These are phyloP conservation scores for Scleropages formosus DNA, from an alignment of 2,797 vertebrate genomes.

Conservation along the genomic window DNA sequence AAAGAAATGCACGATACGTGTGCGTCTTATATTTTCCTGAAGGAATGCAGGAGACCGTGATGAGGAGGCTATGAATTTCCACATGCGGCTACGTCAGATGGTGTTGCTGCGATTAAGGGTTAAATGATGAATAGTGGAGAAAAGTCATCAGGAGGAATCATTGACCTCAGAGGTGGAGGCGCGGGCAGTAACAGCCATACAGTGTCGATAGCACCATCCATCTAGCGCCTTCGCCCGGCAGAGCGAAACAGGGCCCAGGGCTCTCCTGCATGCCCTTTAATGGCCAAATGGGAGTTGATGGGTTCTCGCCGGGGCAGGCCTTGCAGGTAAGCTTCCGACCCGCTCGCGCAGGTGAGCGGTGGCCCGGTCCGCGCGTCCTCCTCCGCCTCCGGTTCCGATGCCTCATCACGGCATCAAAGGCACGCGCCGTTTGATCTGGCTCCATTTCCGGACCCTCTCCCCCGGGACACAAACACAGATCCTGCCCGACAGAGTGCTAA, in stretches of 20 bases:
- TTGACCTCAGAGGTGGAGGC: background rate
- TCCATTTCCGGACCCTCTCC: constrained; percentile 3
- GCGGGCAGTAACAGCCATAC: background rate
- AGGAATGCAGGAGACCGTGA: background rate
- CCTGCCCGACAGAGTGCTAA: background rate
- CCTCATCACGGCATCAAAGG: constrained; percentile 26
- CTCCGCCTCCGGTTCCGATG: constrained; percentile 12
- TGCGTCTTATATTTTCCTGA: constrained; percentile 12
- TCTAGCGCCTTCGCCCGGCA: background rate
- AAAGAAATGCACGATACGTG: constrained; percentile 3
- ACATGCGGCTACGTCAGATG: background rate
- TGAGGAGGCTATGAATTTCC: background rate
- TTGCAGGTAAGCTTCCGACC: background rate
- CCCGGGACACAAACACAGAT: background rate
- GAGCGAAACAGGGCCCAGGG: background rate
- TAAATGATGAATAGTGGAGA: constrained; percentile 17
- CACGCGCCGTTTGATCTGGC: background rate
- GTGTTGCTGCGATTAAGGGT: constrained; percentile 9
- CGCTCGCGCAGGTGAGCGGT: background rate
- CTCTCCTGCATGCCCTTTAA: background rate
- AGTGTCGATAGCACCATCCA: background rate
- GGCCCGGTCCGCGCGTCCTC: too few relatives aligned
- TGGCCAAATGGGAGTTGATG: constrained; percentile 20
- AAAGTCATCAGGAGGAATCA: constrained; percentile 16
- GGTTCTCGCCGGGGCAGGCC: background rate